Evolutionary conservation across 2,888 invertebrate genomes (phyloP).

Genomic region (Andrena bicolor): DNA sequence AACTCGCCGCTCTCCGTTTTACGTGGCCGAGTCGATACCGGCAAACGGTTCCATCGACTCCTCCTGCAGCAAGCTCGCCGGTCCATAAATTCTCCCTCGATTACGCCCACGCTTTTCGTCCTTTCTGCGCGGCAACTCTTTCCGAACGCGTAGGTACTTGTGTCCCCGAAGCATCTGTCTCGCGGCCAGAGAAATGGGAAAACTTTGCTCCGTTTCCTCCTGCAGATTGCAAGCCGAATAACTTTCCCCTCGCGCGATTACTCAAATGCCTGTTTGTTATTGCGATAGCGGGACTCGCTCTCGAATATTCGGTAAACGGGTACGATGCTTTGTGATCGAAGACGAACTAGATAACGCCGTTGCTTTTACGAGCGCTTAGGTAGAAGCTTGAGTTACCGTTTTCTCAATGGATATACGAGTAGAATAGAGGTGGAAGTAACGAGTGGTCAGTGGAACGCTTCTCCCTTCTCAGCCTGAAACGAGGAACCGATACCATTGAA

Average conservation of each 20-base stretch:
- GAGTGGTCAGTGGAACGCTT: not conserved
- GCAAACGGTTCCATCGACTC: not conserved
- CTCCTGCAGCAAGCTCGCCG: not conserved
- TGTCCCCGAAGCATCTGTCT: not conserved
- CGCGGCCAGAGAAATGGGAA: not conserved
- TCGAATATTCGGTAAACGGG: too few species aligned
- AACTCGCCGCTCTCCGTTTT: too few species aligned
- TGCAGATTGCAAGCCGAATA: too few species aligned
- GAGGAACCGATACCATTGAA: not conserved
- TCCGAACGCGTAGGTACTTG: conserved; percentile 13
- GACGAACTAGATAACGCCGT: not conserved
- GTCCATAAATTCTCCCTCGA: conserved; percentile 11
- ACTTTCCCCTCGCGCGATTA: too few species aligned
- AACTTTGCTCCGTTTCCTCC: not conserved
- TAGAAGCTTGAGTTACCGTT: not conserved
- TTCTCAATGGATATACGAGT: not conserved
- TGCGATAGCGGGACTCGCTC: too few species aligned
- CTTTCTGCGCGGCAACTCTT: not conserved
- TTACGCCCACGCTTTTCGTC: conserved; percentile 1
- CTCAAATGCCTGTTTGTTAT: too few species aligned
- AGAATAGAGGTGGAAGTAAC: not conserved
- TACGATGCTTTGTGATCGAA: too few species aligned
- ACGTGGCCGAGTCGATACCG: not conserved
- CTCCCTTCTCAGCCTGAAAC: not conserved
- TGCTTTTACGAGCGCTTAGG: not conserved